Conservation (phyloP, 2,888 invertebrate species). For the Netelia fuscicornis region DNA sequence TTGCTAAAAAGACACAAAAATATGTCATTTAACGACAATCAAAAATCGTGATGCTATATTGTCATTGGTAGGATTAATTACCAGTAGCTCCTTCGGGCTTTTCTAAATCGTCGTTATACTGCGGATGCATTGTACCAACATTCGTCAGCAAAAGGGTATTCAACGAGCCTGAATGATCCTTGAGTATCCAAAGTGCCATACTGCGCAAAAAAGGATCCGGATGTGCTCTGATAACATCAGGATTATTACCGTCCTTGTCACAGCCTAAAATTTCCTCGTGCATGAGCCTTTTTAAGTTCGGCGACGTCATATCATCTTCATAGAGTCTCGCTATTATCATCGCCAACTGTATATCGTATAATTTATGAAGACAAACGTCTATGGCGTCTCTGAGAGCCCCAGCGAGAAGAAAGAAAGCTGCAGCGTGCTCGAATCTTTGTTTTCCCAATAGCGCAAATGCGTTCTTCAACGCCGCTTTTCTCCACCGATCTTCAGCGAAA, state of each 20-base stretch:
- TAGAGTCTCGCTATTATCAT: conserved; percentile 97
- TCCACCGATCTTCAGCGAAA: conserved; percentile 96
- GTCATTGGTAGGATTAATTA: conserved; percentile 66
- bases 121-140: conserved; percentile 92
- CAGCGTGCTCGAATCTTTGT: conserved; percentile 98
- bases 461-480: conserved; percentile 98
- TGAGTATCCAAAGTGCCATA: conserved; percentile 98
- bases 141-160: conserved; percentile 93
- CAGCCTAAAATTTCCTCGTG: conserved; percentile 92
- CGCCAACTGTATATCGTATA: conserved; percentile 98
- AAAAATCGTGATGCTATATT: not conserved
- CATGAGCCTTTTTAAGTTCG: conserved; percentile 90
- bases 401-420: conserved; percentile 98
- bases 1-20: conserved; percentile 85
- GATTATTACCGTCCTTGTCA: conserved; percentile 87
- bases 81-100: conserved; percentile 85
- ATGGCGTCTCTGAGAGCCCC: conserved; percentile 97
- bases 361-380: conserved; percentile 95
- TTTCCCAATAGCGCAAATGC: conserved; percentile 98
- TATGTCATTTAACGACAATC: not conserved
- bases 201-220: conserved; percentile 99
- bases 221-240: conserved; percentile 91
- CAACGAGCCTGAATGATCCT: conserved; percentile 94
- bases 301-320: conserved; percentile 91
- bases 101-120: conserved; percentile 88